Evolutionary conservation across 2,888 invertebrate genomes (phyloP), one percentile per base, ranked within the genome.

Genomic region (Isoperla grammatica): DNA sequence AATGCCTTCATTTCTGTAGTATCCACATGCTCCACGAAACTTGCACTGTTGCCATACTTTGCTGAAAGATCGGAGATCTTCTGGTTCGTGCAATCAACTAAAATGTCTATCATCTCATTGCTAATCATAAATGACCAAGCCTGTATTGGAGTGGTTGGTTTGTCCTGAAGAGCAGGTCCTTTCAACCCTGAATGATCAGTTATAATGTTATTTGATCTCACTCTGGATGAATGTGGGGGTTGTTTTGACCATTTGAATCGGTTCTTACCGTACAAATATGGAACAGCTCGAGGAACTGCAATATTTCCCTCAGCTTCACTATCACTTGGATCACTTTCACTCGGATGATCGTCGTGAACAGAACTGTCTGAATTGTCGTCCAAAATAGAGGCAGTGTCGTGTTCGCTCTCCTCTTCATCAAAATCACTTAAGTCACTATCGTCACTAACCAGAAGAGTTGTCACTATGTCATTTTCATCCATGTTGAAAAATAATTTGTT

Each of bases 231-330:
- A 19, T 22, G 15, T 8, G 20, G 50, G 15, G 11, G 50, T 29
- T n/a, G 15, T 20, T 50, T 50, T 29, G 20, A 9, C 50, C 50
- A 50, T 13, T 50, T 50, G 50, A 19, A 50, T 20, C 50, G 19
- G 9, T 22, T 29, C 13, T 50, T 19, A 11, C n/a, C 22, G 35
- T 50, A 50, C 22, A 22, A 20, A 19, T 22, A 50, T 29, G 5
- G 5, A 29, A 29, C 29, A 29, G 29, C 29, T 29, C 29, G 29
- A 6, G 29, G 29, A 4, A 29, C 29, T 29, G 29, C 29, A 29
- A 29, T 29, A 29, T 29, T 29, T 8, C 29, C 29, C 29, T 29
- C 29, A 29, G 29, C 29, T 29, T 29, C 29, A 29, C 29, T 29
- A 6, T 29, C 29, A 29, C 29, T 29, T 8, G 29, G 29, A 6